These are phyloP conservation scores for Meiosimyza decipiens DNA, from an alignment of 2,888 invertebrate genomes.

Conservation along the genomic window DNA sequence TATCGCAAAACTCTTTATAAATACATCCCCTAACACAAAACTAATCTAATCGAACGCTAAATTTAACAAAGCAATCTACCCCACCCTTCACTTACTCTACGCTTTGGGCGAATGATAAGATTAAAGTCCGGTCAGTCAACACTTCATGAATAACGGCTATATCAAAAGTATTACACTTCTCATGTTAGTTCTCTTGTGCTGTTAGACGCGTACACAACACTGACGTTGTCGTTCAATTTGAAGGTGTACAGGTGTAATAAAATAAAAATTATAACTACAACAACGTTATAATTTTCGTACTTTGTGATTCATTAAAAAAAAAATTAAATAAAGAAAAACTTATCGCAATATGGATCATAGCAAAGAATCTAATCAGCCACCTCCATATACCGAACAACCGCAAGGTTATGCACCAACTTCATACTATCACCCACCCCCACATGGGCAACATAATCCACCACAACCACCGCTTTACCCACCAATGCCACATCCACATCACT, in stretches of 20 bases:
- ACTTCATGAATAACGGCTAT: background rate
- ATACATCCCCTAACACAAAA: background rate
- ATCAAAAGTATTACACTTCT: too few species aligned
- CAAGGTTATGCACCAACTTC: slow-evolving; percentile 59
- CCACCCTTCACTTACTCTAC: background rate
- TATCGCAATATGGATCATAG: slow-evolving; percentile 18
- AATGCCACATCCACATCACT: slow-evolving; percentile 45
- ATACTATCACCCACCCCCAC: slow-evolving; percentile 56
- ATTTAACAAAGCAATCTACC: background rate
- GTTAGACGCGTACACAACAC: slow-evolving; percentile 5
- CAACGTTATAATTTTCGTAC: too few species aligned
- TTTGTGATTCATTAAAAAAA: background rate
- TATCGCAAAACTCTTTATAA: background rate
- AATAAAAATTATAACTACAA: background rate
- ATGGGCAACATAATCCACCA: slow-evolving; percentile 38
- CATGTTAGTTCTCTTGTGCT: slow-evolving; percentile 11
- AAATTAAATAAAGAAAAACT: background rate
- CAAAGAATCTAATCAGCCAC: slow-evolving; percentile 49
- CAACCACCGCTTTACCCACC: slow-evolving; percentile 51
- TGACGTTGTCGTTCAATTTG: background rate
- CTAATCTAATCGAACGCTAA: background rate
- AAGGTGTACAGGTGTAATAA: background rate
- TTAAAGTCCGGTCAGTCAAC: background rate
- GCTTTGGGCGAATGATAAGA: slow-evolving; percentile 5
- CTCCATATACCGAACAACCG: slow-evolving; percentile 53